Evolutionary conservation across 2,888 invertebrate species (phyloP).

Genomic region (Stegophylla sp.): DNA sequence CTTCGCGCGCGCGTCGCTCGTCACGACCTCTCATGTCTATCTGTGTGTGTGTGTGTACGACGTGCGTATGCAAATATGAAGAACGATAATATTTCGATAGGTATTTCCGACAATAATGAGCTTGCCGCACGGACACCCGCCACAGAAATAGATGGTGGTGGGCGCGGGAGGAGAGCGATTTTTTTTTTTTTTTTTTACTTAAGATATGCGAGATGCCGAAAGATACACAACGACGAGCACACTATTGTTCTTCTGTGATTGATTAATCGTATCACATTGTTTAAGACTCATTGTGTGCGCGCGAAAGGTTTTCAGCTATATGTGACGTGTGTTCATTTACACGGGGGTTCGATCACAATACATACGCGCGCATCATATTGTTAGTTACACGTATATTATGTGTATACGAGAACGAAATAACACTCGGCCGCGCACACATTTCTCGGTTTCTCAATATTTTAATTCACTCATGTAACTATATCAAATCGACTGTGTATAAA

Average conservation of each 20-base stretch:
- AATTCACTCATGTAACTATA: too few species aligned
- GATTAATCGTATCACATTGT: conserved; percentile 43
- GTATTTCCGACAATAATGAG: conserved; percentile 31
- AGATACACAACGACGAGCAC: conserved; percentile 28
- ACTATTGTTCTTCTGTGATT: conserved; percentile 44
- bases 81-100: conserved; percentile 29
- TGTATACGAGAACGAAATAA: neutral
- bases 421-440: neutral
- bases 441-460: too few species aligned
- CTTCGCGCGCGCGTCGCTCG: neutral
- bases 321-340: neutral
- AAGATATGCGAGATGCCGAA: conserved; percentile 32
- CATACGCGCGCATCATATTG: neutral
- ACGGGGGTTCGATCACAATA: conserved; percentile 6
- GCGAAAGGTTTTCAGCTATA: neutral
- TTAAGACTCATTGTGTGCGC: neutral
- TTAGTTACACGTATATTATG: neutral
- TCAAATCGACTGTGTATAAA: too few species aligned
- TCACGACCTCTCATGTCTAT: conserved; percentile 42
- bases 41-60: neutral
- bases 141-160: neutral
- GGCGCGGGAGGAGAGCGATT: neutral
- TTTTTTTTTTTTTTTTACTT: too few species aligned
- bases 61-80: conserved; percentile 29
- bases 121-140: neutral